phyloP scores from a whole-genome alignment of 2,888 invertebrate species.

The Dasypogon diadema region DNA sequence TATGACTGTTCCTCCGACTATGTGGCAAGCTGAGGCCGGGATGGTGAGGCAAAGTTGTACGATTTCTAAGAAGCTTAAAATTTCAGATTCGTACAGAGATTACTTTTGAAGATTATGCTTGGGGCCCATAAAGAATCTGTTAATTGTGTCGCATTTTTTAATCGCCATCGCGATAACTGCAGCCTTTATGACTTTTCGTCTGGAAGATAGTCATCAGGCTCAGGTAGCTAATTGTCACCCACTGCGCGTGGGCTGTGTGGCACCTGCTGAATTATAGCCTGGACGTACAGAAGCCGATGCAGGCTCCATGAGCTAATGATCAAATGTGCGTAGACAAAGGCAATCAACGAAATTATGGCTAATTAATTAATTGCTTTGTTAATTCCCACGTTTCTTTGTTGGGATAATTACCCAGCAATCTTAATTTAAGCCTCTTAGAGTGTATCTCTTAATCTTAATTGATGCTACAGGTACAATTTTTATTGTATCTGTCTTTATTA shows the following conservation, averaged over 20 bases:
- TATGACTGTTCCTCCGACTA: neutral
- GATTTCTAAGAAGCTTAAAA: constrained; percentile 41
- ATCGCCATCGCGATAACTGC: constrained; percentile 37
- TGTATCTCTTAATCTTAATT: constrained; percentile 35
- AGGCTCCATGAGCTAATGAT: neutral
- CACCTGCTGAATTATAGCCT: constrained; percentile 42
- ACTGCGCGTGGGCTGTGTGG: constrained; percentile 58
- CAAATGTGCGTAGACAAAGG: constrained; percentile 30
- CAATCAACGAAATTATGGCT: constrained; percentile 35
- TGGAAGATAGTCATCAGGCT: constrained; percentile 47
- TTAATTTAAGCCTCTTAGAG: constrained; percentile 21
- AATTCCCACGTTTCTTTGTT: constrained; percentile 31
- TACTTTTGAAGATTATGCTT: constrained; percentile 15
- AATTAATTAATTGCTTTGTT: constrained; percentile 48
- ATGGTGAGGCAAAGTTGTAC: constrained; percentile 5
- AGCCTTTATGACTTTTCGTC: constrained; percentile 57
- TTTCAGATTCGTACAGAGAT: constrained; percentile 34
- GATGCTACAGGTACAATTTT: constrained; percentile 7
- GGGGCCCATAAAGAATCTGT: constrained; percentile 59
- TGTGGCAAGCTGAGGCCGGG: neutral
- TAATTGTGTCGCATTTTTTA: constrained; percentile 60
- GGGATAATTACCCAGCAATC: constrained; percentile 24
- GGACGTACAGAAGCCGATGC: constrained; percentile 38
- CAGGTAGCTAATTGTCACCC: constrained; percentile 60
- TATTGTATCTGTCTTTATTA: constrained; percentile 37